Conservation (phyloP, 1,140 invertebrate genomes). For the Rhyzopertha dominica region DNA sequence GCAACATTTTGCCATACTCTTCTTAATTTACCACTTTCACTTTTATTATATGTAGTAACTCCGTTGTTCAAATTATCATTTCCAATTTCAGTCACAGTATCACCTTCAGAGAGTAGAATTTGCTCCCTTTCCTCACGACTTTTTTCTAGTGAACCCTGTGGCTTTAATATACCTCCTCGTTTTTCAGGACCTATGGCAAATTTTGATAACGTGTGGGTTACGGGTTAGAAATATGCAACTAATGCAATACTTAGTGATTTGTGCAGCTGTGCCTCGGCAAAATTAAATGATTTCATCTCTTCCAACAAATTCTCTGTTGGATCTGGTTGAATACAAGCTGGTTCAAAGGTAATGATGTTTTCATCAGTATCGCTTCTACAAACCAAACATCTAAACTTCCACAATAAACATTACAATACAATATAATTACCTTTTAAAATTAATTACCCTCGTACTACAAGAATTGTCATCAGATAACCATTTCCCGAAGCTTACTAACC, state of each 20-base stretch:
- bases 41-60: conserved; percentile 24
- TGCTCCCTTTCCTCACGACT: conserved; percentile 53
- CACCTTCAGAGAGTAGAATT: conserved; percentile 30
- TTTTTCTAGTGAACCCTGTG: conserved; percentile 61
- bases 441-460: too few species aligned
- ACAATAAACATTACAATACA: not conserved
- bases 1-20: conserved; percentile 42
- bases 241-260: not conserved
- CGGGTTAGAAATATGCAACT: not conserved
- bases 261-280: conserved; percentile 15
- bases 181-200: conserved; percentile 49
- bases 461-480: too few species aligned
- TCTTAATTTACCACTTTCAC: conserved; percentile 34
- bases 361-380: conserved; percentile 32
- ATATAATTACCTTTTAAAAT: conserved; percentile 17
- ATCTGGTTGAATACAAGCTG: conserved; percentile 41
- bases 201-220: conserved; percentile 7
- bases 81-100: too few species aligned
- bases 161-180: conserved; percentile 62
- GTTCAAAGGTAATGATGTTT: conserved; percentile 32
- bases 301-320: conserved; percentile 42
- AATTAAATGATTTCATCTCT: conserved; percentile 43
- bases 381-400: conserved; percentile 14
- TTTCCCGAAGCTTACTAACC: conserved; percentile 50
- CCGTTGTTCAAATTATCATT: too few species aligned